A percentile compares a stretch with the other conserved stretches of the same genome.
Evolutionary conservation across 2,888 invertebrate species (phyloP).

Genomic region (Pammene fasciana): DNA sequence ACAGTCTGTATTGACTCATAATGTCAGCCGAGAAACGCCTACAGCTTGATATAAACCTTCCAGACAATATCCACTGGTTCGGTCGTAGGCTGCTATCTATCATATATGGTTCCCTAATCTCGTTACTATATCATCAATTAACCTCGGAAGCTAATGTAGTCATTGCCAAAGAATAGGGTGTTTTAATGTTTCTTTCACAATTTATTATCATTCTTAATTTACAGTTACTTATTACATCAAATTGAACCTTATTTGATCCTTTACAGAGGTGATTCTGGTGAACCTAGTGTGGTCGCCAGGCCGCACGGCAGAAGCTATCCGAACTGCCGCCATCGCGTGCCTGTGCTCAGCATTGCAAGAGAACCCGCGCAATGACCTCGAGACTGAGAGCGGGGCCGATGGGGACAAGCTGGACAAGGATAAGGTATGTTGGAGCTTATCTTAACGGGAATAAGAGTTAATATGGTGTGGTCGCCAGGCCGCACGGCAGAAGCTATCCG

Average conservation of each 20-base stretch:
- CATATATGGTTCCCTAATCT: too few relatives aligned
- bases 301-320: conserved; percentile 88
- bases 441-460: not conserved
- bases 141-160: too few relatives aligned
- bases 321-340: conserved; percentile 89
- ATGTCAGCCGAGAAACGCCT: too few relatives aligned
- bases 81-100: too few relatives aligned
- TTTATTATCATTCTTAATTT: too few relatives aligned
- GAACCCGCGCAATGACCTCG: conserved; percentile 49
- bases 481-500: conserved; percentile 89
- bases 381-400: conserved; percentile 54
- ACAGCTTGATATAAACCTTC: too few relatives aligned
- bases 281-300: conserved; percentile 92
- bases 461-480: conserved; percentile 92
- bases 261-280: conserved; percentile 86
- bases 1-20: too few relatives aligned
- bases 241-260: not conserved
- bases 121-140: too few relatives aligned
- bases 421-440: conserved; percentile 51
- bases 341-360: conserved; percentile 86
- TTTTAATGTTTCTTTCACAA: too few relatives aligned
- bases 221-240: too few relatives aligned
- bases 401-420: conserved; percentile 62
- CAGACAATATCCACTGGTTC: too few relatives aligned
- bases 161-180: too few relatives aligned